These are phyloP conservation scores for Nymphicus hollandicus DNA, from an alignment of 2,113 vertebrate genomes.

Conservation along the genomic window DNA sequence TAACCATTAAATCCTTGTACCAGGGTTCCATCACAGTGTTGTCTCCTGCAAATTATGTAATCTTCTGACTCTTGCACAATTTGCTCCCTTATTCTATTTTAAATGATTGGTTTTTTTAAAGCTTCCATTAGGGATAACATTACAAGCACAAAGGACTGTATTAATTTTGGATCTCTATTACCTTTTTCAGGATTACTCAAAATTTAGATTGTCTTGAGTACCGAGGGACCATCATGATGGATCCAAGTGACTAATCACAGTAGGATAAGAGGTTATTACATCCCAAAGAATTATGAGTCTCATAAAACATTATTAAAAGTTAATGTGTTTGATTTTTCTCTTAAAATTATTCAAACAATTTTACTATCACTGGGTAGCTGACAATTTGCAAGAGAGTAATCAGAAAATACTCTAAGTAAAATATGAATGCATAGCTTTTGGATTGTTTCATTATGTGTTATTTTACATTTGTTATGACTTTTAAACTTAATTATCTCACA, in stretches of 20 bases:
- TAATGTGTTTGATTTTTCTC: constrained; percentile 64
- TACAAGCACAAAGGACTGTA: constrained; percentile 4
- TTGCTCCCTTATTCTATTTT: background rate
- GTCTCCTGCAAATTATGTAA: constrained; percentile 1
- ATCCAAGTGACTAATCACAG: constrained; percentile 56
- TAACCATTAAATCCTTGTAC: constrained; percentile 64
- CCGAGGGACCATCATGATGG: constrained; percentile 44
- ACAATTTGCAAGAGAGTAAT: constrained; percentile 26
- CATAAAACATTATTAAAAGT: constrained; percentile 68
- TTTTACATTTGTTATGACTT: constrained; percentile 59
- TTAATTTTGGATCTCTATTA: constrained; percentile 40
- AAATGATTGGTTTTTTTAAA: background rate
- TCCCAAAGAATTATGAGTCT: constrained; percentile 52
- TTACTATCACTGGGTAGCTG: constrained; percentile 39
- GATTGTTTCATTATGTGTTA: constrained; percentile 42
- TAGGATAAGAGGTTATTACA: constrained; percentile 47
- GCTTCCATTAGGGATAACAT: background rate
- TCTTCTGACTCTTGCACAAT: constrained; percentile 25
- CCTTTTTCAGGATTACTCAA: constrained; percentile 49
- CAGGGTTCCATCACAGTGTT: background rate
- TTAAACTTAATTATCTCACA: constrained; percentile 56
- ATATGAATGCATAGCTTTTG: background rate
- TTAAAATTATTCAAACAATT: constrained; percentile 60
- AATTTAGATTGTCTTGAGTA: constrained; percentile 55
- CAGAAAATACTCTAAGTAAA: constrained; percentile 46